A percentile compares a stretch with the other conserved stretches of the same genome.
phyloP scores from a whole-genome alignment of 2,888 invertebrate genomes.

The Polydrusus pterygomalis region DNA sequence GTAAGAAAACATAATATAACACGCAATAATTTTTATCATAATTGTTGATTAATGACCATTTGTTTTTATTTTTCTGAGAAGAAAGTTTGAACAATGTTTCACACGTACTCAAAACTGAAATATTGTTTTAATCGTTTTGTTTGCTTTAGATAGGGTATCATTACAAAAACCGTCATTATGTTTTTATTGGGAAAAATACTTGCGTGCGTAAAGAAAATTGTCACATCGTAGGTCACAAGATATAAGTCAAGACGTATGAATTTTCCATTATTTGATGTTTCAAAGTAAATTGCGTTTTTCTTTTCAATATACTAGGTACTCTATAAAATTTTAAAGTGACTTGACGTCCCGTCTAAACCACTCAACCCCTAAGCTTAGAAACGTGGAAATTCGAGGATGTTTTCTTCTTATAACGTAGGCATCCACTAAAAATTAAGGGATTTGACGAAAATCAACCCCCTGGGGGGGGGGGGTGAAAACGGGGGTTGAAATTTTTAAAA shows the following conservation, averaged over 20 bases:
- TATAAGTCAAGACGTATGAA: neutral
- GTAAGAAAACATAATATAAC: neutral
- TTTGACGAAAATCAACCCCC: no score
- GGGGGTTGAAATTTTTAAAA: no score
- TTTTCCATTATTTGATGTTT: neutral
- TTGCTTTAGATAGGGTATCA: neutral
- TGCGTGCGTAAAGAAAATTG: neutral
- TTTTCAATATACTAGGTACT: no score
- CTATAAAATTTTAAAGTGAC: no score
- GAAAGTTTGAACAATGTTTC: constrained; percentile 10
- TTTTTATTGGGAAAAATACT: constrained; percentile 2
- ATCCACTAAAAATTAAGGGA: no score
- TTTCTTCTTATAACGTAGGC: no score
- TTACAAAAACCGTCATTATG: neutral
- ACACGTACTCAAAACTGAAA: constrained; percentile 1
- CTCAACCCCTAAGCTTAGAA: no score
- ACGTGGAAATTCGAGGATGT: no score
- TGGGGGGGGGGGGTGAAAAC: no score
- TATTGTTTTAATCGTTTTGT: constrained; percentile 1
- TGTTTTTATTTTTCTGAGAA: constrained; percentile 12
- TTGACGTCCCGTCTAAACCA: no score
- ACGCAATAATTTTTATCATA: constrained; percentile 20
- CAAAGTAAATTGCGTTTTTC: no score
- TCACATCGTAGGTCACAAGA: neutral
- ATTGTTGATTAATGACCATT: constrained; percentile 14